These are phyloP conservation scores for Atopsyche davidsoni DNA, from an alignment of 1,140 invertebrate species.

Conservation along the genomic window DNA sequence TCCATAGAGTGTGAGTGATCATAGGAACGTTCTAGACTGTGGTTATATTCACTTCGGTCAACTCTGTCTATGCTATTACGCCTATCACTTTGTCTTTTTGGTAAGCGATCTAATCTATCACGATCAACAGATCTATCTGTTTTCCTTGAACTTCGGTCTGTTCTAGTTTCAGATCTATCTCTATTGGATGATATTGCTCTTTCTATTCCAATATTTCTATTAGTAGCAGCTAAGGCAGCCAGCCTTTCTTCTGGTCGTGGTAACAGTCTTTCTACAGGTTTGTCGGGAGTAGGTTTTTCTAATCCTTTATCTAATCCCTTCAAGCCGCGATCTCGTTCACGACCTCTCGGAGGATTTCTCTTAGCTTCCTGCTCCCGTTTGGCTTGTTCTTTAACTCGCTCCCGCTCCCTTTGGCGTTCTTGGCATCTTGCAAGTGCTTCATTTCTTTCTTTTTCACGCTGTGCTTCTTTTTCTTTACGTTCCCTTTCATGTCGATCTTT, in stretches of 20 bases:
- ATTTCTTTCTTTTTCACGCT: slow-evolving; percentile 52
- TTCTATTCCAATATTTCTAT: slow-evolving; percentile 43
- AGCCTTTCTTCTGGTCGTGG: slow-evolving; percentile 46
- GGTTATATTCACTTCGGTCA: slow-evolving; percentile 46
- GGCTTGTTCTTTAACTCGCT: slow-evolving; percentile 47
- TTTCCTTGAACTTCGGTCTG: slow-evolving; percentile 44
- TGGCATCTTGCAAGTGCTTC: slow-evolving; percentile 51
- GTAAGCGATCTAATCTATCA: slow-evolving; percentile 40
- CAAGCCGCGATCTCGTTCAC: slow-evolving; percentile 36
- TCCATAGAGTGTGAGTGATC: slow-evolving; percentile 44
- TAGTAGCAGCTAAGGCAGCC: slow-evolving; percentile 47
- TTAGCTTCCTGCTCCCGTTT: slow-evolving; percentile 43
- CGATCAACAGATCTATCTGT: slow-evolving; percentile 29
- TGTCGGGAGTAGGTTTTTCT: slow-evolving; percentile 48
- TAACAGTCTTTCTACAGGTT: slow-evolving; percentile 46
- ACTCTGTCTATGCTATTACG: slow-evolving; percentile 42
- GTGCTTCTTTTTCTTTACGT: slow-evolving; percentile 44
- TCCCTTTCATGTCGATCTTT: slow-evolving; percentile 50
- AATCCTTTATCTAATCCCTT: slow-evolving; percentile 46
- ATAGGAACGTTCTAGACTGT: slow-evolving; percentile 42
- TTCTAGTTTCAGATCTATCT: slow-evolving; percentile 44
- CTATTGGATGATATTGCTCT: slow-evolving; percentile 45
- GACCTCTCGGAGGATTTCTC: slow-evolving; percentile 39
- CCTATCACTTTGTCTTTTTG: slow-evolving; percentile 39
- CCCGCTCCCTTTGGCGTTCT: slow-evolving; percentile 54